Evolutionary conservation across 92 coral and sea anemone genomes (phyloP), one percentile per base, ranked within the genome.

Genomic region (Desmophyllum pertusum): DNA sequence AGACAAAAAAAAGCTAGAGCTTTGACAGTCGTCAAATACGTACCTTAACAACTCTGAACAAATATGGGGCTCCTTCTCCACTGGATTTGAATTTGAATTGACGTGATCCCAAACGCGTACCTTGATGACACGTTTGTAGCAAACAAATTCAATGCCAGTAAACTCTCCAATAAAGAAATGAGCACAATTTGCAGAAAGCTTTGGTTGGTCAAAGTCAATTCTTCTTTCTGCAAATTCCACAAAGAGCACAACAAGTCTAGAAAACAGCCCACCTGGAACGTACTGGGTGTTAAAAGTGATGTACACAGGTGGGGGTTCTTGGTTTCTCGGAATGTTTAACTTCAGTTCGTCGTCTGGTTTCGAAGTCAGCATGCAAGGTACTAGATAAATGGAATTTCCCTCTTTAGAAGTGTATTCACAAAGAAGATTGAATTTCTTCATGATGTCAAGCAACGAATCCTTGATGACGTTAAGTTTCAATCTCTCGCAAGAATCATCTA

Each of bases 351-450:
- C 65, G 31, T 21, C 10, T 0, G 65, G 8, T 70, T 19, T 23
- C 7, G 43, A 21, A 8, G 19, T 40, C 52, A 70, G 19, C 75
- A 70, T 70, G 3, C 75, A 70, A 4, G 75, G 75, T 0, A 70
- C 75, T 0, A 70, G 50, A 17, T 35, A 18, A 1, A 21, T 11
- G 30, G 75, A 39, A 5, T 6, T 8, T 8, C 48, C 75, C 23
- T 21, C 27, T 37, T 18, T 70, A 10, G 14, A 4, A 2, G 48
- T n/a, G 4, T 23, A 70, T 43, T 70, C 43, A 41, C 75, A 70
- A n/a, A 70, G 41, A n/a, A 70, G 75, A 51, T 70, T 70, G 48
- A 70, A 70, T 21, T 37, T 70, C 46, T 70, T 41, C 75, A 70
- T 70, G 14, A 70, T 17, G 42, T 30, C 10, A 70, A 70, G 46